phyloP scores from a whole-genome alignment of 2,113 vertebrate species.

The Theristicus caerulescens region DNA sequence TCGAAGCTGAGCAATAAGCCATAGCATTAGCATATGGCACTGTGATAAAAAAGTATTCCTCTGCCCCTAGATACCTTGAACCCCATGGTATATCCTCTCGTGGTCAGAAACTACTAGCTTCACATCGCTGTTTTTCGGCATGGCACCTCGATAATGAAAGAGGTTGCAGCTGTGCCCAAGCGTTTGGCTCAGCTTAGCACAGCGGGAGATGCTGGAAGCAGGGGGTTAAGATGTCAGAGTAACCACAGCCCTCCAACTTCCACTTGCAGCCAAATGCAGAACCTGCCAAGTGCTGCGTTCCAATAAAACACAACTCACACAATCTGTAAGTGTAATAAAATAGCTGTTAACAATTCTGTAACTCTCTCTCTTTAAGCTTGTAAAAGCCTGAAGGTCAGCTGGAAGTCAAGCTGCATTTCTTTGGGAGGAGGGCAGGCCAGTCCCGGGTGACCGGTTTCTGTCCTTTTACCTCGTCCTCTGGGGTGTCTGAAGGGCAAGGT shows the following conservation, averaged over 20 bases:
- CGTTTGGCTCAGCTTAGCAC: background rate
- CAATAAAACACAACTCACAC: conserved; percentile 49
- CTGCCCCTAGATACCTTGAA: background rate
- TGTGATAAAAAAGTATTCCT: background rate
- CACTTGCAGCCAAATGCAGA: conserved; percentile 25
- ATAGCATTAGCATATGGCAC: background rate
- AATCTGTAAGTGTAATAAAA: conserved; percentile 61
- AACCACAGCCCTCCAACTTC: conserved; percentile 28
- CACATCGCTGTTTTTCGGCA: background rate
- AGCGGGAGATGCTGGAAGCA: conserved; percentile 27
- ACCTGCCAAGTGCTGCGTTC: conserved; percentile 41
- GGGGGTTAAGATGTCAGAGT: conserved; percentile 32
- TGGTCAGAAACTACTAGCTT: background rate
- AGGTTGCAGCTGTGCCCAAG: background rate
- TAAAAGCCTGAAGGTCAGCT: conserved; percentile 64
- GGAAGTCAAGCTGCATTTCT: conserved; percentile 56
- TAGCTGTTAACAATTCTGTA: conserved; percentile 70
- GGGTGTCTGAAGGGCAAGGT: background rate
- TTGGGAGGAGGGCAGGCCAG: background rate
- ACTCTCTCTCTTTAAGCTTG: conserved; percentile 42
- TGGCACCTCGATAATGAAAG: background rate
- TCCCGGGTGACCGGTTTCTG: background rate
- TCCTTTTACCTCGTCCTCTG: background rate
- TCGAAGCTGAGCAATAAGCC: background rate
- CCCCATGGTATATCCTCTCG: background rate